Base-by-base conservation (phyloP, 2,113 vertebrate species). In the Echinops telfairi region DNA sequence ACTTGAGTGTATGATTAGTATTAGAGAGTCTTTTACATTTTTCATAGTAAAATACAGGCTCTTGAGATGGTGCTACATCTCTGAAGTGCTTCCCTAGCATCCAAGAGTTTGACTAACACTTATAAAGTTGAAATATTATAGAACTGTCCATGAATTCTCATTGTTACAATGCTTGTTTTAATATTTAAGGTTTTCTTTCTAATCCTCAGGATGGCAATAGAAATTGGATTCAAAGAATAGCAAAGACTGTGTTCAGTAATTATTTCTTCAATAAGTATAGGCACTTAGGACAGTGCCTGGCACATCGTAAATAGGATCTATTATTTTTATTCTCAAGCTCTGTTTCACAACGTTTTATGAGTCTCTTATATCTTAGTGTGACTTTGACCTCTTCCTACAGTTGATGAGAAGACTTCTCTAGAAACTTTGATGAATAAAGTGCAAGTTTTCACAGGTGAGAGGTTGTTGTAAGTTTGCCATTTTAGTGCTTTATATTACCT, bases 381-480 rank as follows among this genome's bases (percentile, higher is more conserved):
- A 85, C 14, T 80, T 78, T 85, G 29, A 78, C n/a, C 66, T 93
- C 85, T 66, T 80, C 16, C 58, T 80, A 38, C n/a, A 93, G 88
- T 11, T 87, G 22, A 79, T 40, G 53, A 33, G 36, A 92, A 70
- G 38, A 60, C 90, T 87, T 83, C 91, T 79, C 5, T 93, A 31
- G n/a, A 76, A 57, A 87, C n/a, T 64, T 2, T 87, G 27, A 40
- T 87, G 73, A 90, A 83, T 36, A 76, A 86, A 70, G 6, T 53
- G 5, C 70, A 90, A 53, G 4, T 6, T 29, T 92, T 86, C 64
- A 95, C 83, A 92, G 94, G 82, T 90, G 33, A 88, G 64, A 31
- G 57, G 1, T 36, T 77, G 70, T 17, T 66, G 14, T 47, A 43
- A 77, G 58, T 66, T 57, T 88, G 6, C 3, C 15, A 71, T 29